Evolutionary conservation across 2,888 invertebrate species (phyloP).

Genomic region (Cloeon dipterum): DNA sequence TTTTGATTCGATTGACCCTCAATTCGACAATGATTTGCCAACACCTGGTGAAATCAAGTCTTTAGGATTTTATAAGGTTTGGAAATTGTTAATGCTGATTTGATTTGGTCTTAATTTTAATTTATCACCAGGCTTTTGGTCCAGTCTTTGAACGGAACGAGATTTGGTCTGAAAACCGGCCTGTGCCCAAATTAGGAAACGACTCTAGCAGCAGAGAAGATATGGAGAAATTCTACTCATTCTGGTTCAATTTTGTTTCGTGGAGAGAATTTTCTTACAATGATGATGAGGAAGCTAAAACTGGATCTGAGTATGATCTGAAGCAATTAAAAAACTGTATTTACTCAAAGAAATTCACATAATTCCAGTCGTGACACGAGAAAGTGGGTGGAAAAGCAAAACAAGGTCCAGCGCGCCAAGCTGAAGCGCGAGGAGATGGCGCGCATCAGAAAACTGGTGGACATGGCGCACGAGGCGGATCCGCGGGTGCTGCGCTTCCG

Average conservation of each 20-base stretch:
- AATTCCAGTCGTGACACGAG: conserved; percentile 58
- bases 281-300: conserved; percentile 97
- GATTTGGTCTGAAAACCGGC: conserved; percentile 75
- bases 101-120: too few species aligned
- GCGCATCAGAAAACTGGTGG: conserved; percentile 72
- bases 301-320: conserved; percentile 49
- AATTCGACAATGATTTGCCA: conserved; percentile 76
- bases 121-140: conserved; percentile 17
- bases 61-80: conserved; percentile 48
- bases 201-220: conserved; percentile 53
- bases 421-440: conserved; percentile 94
- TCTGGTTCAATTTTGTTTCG: conserved; percentile 97
- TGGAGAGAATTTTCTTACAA: conserved; percentile 98
- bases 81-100: too few species aligned
- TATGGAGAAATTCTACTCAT: conserved; percentile 87
- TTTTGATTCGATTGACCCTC: conserved; percentile 91
- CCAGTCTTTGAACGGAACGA: conserved; percentile 47
- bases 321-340: background rate
- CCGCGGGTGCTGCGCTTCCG: conserved; percentile 82
- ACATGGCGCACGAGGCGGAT: conserved; percentile 82
- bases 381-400: conserved; percentile 96
- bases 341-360: background rate
- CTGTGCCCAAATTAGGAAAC: conserved; percentile 64
- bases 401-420: conserved; percentile 76
- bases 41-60: conserved; percentile 42